phyloP scores from a whole-genome alignment of 2,113 vertebrate species.

The Tympanuchus pallidicinctus region DNA sequence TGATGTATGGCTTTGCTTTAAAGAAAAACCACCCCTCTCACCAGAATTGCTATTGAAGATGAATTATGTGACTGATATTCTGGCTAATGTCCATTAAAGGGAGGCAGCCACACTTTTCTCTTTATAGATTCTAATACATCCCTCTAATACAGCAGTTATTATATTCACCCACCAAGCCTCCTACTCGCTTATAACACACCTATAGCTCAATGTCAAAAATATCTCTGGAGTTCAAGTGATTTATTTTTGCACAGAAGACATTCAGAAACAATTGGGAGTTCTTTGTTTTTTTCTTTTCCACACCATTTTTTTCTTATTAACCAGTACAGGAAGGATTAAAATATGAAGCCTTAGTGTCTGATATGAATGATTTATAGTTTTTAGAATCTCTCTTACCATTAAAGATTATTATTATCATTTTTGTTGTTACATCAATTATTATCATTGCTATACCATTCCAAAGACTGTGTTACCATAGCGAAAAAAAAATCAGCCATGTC shows the following conservation, averaged over 20 bases:
- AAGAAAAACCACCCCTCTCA: background rate
- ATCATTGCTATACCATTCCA: background rate
- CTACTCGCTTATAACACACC: constrained; percentile 15
- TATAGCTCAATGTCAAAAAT: constrained; percentile 47
- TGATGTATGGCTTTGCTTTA: constrained; percentile 2
- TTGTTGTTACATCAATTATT: background rate
- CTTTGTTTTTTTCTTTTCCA: constrained; percentile 22
- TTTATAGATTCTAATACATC: background rate
- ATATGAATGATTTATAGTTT: background rate
- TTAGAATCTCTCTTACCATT: background rate
- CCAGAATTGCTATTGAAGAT: background rate
- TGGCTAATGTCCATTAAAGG: constrained; percentile 18
- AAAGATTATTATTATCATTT: background rate
- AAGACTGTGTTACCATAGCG: background rate
- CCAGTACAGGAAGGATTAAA: background rate
- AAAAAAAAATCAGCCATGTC: background rate
- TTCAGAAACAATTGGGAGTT: constrained; percentile 17
- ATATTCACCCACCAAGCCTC: background rate
- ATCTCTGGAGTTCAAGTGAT: constrained; percentile 30
- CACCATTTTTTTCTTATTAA: constrained; percentile 2
- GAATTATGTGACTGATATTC: background rate
- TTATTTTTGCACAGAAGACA: constrained; percentile 41
- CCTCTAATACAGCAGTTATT: background rate
- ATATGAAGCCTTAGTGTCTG: constrained; percentile 16
- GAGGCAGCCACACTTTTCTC: background rate